phyloP scores from a whole-genome alignment of 2,888 invertebrate genomes.

The Lingula anatina region DNA sequence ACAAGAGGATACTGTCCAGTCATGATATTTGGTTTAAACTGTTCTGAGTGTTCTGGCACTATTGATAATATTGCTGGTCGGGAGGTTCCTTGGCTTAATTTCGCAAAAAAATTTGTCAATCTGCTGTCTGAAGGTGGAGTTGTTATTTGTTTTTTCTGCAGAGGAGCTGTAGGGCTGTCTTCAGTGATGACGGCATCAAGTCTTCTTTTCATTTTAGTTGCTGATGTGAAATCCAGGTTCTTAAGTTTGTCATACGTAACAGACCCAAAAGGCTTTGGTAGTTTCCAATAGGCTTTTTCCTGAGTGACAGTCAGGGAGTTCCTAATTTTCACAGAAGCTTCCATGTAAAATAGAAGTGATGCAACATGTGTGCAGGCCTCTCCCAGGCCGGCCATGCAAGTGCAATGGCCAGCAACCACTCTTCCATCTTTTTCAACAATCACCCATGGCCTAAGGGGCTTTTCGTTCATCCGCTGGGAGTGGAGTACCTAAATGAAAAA shows the following conservation, averaged over 20 bases:
- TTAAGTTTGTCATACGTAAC: background rate
- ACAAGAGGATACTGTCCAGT: background rate
- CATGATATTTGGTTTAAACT: background rate
- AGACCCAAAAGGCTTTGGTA: background rate
- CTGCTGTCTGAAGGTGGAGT: no score
- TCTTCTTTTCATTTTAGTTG: background rate
- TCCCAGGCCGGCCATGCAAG: slow-evolving; percentile 20
- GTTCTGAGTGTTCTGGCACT: background rate
- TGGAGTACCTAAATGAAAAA: slow-evolving; percentile 1
- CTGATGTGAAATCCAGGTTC: background rate
- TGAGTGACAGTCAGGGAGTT: slow-evolving; percentile 14
- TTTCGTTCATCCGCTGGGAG: slow-evolving; percentile 4
- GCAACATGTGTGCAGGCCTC: slow-evolving; percentile 20
- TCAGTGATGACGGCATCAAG: no score
- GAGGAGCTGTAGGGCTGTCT: no score
- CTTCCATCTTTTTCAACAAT: slow-evolving; percentile 1
- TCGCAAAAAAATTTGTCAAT: background rate
- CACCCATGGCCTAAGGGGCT: slow-evolving; percentile 3
- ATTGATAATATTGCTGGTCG: background rate
- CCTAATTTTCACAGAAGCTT: slow-evolving; percentile 12
- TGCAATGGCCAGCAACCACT: slow-evolving; percentile 12
- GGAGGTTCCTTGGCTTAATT: background rate
- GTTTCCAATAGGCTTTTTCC: slow-evolving; percentile 13
- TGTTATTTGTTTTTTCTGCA: no score
- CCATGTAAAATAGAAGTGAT: slow-evolving; percentile 15